These are phyloP conservation scores for Sorex fumeus DNA, from an alignment of 2,113 vertebrate genomes.

Conservation along the genomic window DNA sequence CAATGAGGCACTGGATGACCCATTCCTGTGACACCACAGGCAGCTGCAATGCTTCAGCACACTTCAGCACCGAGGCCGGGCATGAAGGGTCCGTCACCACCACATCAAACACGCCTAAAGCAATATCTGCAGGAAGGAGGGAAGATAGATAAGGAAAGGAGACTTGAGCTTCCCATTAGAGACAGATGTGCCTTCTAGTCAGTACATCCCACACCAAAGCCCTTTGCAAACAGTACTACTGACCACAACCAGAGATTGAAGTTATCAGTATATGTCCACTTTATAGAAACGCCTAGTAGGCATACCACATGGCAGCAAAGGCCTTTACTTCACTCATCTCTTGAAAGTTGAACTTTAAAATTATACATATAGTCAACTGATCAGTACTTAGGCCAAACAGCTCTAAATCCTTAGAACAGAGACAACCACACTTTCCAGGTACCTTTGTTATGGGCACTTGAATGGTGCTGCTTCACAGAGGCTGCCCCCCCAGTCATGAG, in stretches of 20 bases:
- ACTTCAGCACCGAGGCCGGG: constrained; percentile 91
- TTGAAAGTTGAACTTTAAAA: constrained; percentile 1
- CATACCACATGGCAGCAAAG: background rate
- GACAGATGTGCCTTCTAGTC: constrained; percentile 29
- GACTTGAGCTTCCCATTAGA: constrained; percentile 30
- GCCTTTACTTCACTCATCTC: constrained; percentile 1
- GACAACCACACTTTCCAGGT: constrained; percentile 44
- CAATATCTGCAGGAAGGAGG: constrained; percentile 90
- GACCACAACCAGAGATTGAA: background rate
- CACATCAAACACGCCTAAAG: constrained; percentile 93
- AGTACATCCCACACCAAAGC: background rate
- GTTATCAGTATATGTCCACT: background rate
- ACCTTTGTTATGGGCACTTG: constrained; percentile 92
- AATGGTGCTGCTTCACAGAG: constrained; percentile 92
- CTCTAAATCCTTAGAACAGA: background rate
- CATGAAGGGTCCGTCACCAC: constrained; percentile 93
- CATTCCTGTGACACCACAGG: constrained; percentile 96
- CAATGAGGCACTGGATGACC: constrained; percentile 96
- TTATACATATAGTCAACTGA: background rate
- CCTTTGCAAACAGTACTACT: background rate
- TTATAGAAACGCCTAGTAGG: constrained; percentile 24
- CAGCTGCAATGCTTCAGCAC: constrained; percentile 90
- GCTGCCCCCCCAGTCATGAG: constrained; percentile 94
- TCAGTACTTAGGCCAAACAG: background rate
- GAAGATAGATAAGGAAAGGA: constrained; percentile 60